Conservation (phyloP, 1,140 invertebrate species). For the Drosophila cardini region DNA sequence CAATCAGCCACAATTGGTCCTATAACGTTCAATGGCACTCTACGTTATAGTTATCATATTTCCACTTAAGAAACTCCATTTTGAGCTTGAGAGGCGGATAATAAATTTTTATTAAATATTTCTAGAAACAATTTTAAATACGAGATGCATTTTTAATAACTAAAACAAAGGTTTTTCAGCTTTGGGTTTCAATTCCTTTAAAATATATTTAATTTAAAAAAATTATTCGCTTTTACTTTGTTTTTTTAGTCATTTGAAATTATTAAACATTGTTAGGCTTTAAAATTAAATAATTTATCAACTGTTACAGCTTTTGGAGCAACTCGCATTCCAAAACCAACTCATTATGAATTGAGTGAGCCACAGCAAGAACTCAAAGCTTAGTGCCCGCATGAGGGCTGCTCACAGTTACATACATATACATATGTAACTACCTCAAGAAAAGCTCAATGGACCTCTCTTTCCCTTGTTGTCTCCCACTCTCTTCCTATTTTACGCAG, state of each 20-base stretch:
- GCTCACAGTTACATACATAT: neutral
- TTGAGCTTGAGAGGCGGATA: too few relatives aligned
- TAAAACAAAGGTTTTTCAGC: too few relatives aligned
- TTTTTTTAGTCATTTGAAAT: too few relatives aligned
- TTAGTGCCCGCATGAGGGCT: conserved; percentile 13
- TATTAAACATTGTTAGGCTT: too few relatives aligned
- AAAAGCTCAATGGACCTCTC: conserved; percentile 40
- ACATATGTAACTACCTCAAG: conserved; percentile 43
- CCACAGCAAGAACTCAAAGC: neutral
- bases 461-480: neutral
- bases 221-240: too few relatives aligned
- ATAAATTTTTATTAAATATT: too few relatives aligned
- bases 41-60: neutral
- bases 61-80: neutral
- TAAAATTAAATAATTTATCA: neutral
- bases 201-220: too few relatives aligned
- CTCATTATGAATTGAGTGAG: conserved; percentile 43
- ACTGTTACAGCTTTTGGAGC: neutral
- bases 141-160: too few relatives aligned
- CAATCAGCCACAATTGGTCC: conserved; percentile 12
- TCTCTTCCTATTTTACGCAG: conserved; percentile 15
- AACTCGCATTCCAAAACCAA: neutral
- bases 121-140: too few relatives aligned
- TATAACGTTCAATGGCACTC: neutral
- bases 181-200: too few relatives aligned